A percentile compares a stretch with the other conserved stretches of the same genome.
Evolutionary conservation across 1,140 invertebrate species (phyloP).

Genomic region (Cyphomyrmex costatus): DNA sequence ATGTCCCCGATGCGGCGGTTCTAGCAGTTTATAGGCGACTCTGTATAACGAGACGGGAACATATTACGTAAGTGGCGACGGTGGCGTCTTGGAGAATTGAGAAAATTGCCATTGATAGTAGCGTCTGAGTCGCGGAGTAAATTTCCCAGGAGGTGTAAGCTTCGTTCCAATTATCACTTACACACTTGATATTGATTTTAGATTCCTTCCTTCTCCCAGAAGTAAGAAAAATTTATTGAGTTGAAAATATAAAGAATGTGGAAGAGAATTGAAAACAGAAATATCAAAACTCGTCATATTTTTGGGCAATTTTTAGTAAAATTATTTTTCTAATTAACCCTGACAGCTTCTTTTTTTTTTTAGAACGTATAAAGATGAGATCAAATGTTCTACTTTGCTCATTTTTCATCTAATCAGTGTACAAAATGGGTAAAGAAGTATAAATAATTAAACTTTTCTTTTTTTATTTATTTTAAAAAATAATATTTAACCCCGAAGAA

Average conservation of each 20-base stretch:
- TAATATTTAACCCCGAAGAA: too few relatives aligned
- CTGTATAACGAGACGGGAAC: constrained; percentile 34
- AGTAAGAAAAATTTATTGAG: constrained; percentile 35
- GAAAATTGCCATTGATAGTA: constrained; percentile 51
- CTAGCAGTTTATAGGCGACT: constrained; percentile 17
- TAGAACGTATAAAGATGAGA: too few relatives aligned
- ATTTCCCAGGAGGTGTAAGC: constrained; percentile 50
- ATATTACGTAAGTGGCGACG: constrained; percentile 40
- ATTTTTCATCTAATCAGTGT: too few relatives aligned
- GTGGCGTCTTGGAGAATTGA: constrained; percentile 27
- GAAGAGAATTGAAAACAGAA: too few relatives aligned
- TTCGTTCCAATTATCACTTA: constrained; percentile 55
- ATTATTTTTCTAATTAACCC: not conserved
- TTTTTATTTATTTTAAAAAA: too few relatives aligned
- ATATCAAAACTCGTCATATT: not conserved
- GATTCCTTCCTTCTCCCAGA: not conserved
- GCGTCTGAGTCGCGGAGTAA: constrained; percentile 23
- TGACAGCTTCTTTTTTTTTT: too few relatives aligned
- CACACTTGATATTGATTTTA: constrained; percentile 24
- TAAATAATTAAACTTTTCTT: too few relatives aligned
- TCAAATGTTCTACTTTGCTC: too few relatives aligned
- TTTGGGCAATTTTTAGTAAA: not conserved
- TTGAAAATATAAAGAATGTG: not conserved
- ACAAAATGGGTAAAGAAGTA: too few relatives aligned
- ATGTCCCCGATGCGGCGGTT: constrained; percentile 9